These are phyloP conservation scores for Subacronicta megacephala DNA, from an alignment of 2,888 invertebrate genomes.

Conservation along the genomic window DNA sequence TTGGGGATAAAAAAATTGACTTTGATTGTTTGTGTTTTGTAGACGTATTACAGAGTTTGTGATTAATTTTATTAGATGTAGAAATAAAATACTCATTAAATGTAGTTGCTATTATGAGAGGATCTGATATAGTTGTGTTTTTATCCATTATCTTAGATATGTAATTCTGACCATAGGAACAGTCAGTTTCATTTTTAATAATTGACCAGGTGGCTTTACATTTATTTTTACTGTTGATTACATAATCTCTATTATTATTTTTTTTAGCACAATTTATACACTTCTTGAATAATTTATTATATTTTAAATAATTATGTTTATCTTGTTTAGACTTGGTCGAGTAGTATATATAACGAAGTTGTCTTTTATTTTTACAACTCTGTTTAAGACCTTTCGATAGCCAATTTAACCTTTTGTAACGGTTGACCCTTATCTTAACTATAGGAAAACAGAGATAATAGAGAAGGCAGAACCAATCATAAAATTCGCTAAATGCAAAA, in stretches of 20 bases:
- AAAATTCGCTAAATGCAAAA: too few species aligned
- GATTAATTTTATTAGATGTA: not conserved
- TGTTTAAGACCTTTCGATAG: not conserved
- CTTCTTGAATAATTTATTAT: not conserved
- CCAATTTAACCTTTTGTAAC: too few species aligned
- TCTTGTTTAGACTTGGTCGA: not conserved
- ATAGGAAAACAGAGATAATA: too few species aligned
- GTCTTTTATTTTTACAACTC: not conserved
- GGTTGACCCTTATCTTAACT: too few species aligned
- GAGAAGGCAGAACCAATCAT: too few species aligned
- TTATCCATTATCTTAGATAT: not conserved
- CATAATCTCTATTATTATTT: not conserved
- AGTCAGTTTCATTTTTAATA: not conserved
- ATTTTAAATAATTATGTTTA: not conserved
- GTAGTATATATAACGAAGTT: not conserved
- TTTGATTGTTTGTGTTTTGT: not conserved
- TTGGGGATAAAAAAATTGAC: not conserved
- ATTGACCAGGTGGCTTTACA: not conserved
- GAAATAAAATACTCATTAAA: not conserved
- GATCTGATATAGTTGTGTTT: not conserved
- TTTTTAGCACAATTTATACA: not conserved
- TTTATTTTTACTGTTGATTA: constrained; percentile 1
- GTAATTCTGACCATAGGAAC: not conserved
- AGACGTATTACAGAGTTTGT: too few species aligned
- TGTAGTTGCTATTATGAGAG: not conserved